phyloP scores from a whole-genome alignment of 2,113 vertebrate genomes.

The Nannobrachium achirus region DNA sequence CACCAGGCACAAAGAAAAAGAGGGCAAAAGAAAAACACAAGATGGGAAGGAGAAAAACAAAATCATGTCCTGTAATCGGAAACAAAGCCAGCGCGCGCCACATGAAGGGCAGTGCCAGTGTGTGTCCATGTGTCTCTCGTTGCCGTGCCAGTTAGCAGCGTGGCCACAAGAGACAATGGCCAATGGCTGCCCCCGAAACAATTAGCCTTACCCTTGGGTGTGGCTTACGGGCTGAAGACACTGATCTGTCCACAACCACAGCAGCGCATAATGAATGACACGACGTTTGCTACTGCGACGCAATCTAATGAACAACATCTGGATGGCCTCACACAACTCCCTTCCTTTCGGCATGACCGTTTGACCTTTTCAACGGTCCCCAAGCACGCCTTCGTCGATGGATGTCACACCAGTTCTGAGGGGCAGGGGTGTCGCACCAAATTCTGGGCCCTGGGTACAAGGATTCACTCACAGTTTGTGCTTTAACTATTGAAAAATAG shows the following conservation, averaged over 20 bases:
- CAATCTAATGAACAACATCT: conserved; percentile 70
- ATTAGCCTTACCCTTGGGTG: conserved; percentile 69
- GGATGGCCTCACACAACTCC: conserved; percentile 48
- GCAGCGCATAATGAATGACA: conserved; percentile 65
- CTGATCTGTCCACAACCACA: conserved; percentile 56
- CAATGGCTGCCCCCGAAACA: conserved; percentile 63
- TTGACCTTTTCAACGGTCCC: conserved; percentile 21
- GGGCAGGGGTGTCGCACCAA: too few relatives aligned
- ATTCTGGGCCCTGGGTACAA: too few relatives aligned
- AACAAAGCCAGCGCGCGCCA: conserved; percentile 67
- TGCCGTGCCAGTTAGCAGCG: conserved; percentile 62
- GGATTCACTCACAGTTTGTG: too few relatives aligned
- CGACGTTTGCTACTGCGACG: conserved; percentile 54
- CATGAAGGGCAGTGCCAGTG: conserved; percentile 65
- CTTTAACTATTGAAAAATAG: too few relatives aligned
- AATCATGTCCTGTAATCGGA: conserved; percentile 74
- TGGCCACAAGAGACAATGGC: conserved; percentile 73
- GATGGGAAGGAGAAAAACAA: conserved; percentile 53
- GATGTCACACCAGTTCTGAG: too few relatives aligned
- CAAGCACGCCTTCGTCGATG: conserved; percentile 7
- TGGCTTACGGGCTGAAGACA: conserved; percentile 53
- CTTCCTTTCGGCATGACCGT: conserved; percentile 25
- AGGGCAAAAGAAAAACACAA: conserved; percentile 38
- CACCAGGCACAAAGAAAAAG: conserved; percentile 48
- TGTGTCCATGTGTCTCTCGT: conserved; percentile 63